phyloP scores from a whole-genome alignment of 2,888 invertebrate species.

The Agrochola macilenta region DNA sequence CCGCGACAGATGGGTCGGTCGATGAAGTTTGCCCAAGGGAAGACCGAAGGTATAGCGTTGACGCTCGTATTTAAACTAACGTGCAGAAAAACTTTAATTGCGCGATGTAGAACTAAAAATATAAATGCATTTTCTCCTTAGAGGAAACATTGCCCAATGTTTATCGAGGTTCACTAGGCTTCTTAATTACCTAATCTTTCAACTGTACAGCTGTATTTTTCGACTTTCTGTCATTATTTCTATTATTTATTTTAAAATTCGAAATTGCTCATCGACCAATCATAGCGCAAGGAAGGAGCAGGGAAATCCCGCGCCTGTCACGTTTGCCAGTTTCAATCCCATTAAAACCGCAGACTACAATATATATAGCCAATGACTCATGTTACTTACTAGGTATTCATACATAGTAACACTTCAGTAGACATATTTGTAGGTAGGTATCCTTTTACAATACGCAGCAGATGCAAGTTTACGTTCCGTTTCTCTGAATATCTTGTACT shows the following conservation, averaged over 20 bases:
- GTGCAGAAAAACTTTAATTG: not conserved
- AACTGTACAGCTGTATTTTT: not conserved
- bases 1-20: conserved; percentile 69
- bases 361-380: not conserved
- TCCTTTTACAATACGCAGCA: not conserved
- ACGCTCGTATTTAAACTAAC: not conserved
- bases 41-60: not conserved
- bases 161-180: too few species aligned
- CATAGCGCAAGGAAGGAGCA: conserved; percentile 11
- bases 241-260: not conserved
- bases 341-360: not conserved
- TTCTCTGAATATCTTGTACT: not conserved
- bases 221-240: not conserved
- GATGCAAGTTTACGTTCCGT: not conserved
- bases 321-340: not conserved
- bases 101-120: not conserved
- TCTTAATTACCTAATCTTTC: not conserved
- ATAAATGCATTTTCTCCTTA: not conserved
- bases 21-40: conserved; percentile 56
- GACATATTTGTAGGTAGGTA: not conserved
- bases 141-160: not conserved
- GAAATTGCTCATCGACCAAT: not conserved
- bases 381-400: not conserved
- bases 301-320: conserved; percentile 58
- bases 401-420: not conserved